Evolutionary conservation across 2,797 vertebrate genomes (phyloP), one percentile per base, ranked within the genome.

Genomic region (Coendou prehensilis): DNA sequence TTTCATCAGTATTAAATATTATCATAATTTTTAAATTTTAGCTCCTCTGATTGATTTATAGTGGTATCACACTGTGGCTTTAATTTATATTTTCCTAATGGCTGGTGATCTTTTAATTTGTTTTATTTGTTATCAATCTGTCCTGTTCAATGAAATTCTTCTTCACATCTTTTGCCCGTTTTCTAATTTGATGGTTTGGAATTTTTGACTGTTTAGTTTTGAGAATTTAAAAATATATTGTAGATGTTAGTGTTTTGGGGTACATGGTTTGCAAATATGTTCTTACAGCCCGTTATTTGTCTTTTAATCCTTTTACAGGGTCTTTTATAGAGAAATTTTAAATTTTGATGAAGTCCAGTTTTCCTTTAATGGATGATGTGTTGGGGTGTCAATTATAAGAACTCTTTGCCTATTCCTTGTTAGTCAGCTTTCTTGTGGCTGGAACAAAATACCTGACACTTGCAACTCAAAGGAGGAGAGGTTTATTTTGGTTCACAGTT

Each of bases 191-290:
- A 69, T 41, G 50, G 3, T 45, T 85, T 85, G 20, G 78, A 37
- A 56, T 22, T 67, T 22, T 73, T 80, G 80, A 69, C 9, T 76
- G 33, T 86, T 94, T 83, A 95, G 9, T 94, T 95, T 89, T 95
- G 41, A 83, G 63, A 94, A 11, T 57, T 83, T 61, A 78, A 83
- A 71, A 71, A 18, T 37, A 78, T 76, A 54, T 82, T 92, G 26
- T 91, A 85, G 47, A 22, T 80, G 23, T n/a, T 76, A 69, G 4
- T 20, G 52, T 79, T 75, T 26, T 75, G 87, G 47, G 45, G 5
- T 92, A 75, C 28, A 11, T 15, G 13, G 23, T 87, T 94, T 87
- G 45, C 45, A 18, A n/a, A 61, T 67, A 73, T 67, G 78, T 87
- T 91, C 63, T 80, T 45, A 30, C n/a, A 18, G 2, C 22, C 37